These are phyloP conservation scores for Meliscaeva auricollis DNA, from an alignment of 2,888 invertebrate genomes.

Conservation along the genomic window DNA sequence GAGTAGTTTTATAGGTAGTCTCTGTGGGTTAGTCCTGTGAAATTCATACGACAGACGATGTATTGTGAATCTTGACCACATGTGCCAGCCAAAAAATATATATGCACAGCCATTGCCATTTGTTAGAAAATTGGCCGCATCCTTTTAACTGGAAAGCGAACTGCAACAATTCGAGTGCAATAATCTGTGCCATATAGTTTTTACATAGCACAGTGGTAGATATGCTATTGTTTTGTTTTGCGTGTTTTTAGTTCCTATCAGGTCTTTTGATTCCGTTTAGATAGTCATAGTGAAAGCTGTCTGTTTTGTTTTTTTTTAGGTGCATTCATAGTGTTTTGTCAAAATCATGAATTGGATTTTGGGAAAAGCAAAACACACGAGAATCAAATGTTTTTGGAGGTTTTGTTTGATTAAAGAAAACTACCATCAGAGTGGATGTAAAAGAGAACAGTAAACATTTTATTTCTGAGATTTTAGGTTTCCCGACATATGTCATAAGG, in stretches of 20 bases:
- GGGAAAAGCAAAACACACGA: no score
- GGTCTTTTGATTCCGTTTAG: not conserved
- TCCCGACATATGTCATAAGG: no score
- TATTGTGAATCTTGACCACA: conserved; percentile 36
- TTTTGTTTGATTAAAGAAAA: no score
- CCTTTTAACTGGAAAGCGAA: not conserved
- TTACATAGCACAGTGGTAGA: not conserved
- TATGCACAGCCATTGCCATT: not conserved
- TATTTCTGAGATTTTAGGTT: no score
- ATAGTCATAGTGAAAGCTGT: no score
- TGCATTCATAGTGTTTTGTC: conserved; percentile 1
- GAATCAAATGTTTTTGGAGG: no score
- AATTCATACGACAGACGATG: conserved; percentile 28
- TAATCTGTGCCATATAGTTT: conserved; percentile 12
- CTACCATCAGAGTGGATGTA: no score
- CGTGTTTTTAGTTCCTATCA: not conserved
- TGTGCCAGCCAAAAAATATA: conserved; percentile 5
- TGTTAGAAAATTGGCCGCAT: conserved; percentile 11
- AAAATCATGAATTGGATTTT: not conserved
- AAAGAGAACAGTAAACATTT: no score
- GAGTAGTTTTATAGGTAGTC: not conserved
- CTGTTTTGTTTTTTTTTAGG: not conserved
- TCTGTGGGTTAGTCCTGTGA: not conserved
- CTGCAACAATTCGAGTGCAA: not conserved
- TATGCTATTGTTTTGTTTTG: not conserved